phyloP scores from a whole-genome alignment of 2,113 vertebrate species.

The Fregata magnificens region DNA sequence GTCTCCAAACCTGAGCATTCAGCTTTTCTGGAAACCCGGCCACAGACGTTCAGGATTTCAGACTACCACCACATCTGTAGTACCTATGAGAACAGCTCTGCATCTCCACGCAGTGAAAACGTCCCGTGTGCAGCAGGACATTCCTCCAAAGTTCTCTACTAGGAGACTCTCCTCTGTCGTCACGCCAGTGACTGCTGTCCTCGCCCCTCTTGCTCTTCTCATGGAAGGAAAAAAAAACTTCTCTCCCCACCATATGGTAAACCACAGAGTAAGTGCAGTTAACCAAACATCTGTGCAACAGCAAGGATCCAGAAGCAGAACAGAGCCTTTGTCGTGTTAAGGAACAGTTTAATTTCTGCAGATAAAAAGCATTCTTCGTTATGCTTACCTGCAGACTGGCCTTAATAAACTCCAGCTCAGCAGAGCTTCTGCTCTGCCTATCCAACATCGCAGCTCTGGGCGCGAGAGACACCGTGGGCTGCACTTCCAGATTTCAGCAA shows the following conservation, averaged over 20 bases:
- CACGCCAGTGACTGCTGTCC: not conserved
- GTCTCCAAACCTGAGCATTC: not conserved
- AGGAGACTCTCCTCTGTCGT: not conserved
- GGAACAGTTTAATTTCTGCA: not conserved
- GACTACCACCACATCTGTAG: not conserved
- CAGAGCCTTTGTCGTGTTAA: fast-evolving
- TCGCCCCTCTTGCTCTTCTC: not conserved
- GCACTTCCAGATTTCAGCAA: not conserved
- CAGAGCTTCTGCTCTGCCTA: not conserved
- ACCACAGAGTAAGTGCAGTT: not conserved
- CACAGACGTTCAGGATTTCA: not conserved
- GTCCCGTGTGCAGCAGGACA: fast-evolving
- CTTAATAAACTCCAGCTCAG: not conserved
- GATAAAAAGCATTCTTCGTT: not conserved
- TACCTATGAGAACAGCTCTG: not conserved
- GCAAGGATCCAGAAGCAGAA: not conserved
- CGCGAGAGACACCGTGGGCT: not conserved
- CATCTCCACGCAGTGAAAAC: fast-evolving
- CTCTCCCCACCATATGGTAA: not conserved
- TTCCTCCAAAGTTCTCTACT: not conserved
- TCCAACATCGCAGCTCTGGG: no score
- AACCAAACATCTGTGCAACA: not conserved
- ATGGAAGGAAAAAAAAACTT: not conserved
- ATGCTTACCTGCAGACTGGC: not conserved
- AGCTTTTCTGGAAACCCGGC: not conserved